Evolutionary conservation across 2,888 invertebrate genomes (phyloP), one percentile per base, ranked within the genome.

Genomic region (Pyrrhopygopsis socrates): DNA sequence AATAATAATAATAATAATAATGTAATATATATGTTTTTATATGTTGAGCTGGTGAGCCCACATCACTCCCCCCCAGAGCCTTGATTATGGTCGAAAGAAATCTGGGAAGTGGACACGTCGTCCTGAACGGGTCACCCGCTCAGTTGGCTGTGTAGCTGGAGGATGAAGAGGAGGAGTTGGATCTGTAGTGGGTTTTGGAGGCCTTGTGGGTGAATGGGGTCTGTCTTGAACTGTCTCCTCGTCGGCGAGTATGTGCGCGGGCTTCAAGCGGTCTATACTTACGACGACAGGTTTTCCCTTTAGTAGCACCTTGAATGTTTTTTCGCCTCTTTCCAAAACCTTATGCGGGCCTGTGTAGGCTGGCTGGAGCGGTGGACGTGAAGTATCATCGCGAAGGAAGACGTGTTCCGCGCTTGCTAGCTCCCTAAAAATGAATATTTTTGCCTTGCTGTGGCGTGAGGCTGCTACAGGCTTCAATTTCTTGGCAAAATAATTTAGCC

Each of bases 371-470:
- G 68, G 68, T 4, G 68, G 20, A 68, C 68, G 68, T 18, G 41
- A 38, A 5, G 68, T 18, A 18, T 68, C 68, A 13, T 68, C 68
- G 6, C 68, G 68, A 24, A 68, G 68, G 41, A 68, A 68, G 41
- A 68, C 68, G 13, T 68, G 68, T 22, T 68, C 68, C 18, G 68
- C 68, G 68, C 41, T 68, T 18, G 77, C 45, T 0, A 94, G 76
- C 1, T 94, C 93, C 63, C 94, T 94, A 41, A 63, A 94, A 0
- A 95, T 50, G 70, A 94, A 95, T 0, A 83, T 68, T 67, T 30
- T 80, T 0, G 70, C 30, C 2, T 85, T 82, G 9, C 45, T 22
- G 60, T 94, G 94, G 0, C 86, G 84, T 9, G 91, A 80, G 34
- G 89, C 74, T 22, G 84, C 87, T 0, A 74, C 60, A 0, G 90